A percentile compares a stretch with the other conserved stretches of the same genome.
Evolutionary conservation across 2,888 invertebrate species (phyloP).

Genomic region (Acrocyrtus sp.): DNA sequence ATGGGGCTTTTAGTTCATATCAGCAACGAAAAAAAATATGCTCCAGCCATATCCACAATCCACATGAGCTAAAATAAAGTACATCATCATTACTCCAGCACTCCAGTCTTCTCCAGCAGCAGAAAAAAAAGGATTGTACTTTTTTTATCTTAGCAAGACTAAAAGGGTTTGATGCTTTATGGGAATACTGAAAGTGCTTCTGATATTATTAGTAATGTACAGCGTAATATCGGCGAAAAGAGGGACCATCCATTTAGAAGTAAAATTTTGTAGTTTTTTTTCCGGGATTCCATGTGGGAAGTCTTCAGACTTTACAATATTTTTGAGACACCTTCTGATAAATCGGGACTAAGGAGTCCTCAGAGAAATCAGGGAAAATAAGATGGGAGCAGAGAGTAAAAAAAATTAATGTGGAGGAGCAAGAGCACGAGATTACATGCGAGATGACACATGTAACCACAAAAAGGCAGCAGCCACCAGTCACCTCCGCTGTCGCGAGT

Average conservation of each 20-base stretch:
- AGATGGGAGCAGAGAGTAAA: not conserved
- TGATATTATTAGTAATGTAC: constrained; percentile 16
- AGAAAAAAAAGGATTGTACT: constrained; percentile 23
- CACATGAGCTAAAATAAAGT: not conserved
- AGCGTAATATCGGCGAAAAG: constrained; percentile 7
- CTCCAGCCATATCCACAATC: no score
- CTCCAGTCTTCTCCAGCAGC: constrained; percentile 5
- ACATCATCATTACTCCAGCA: constrained; percentile 8
- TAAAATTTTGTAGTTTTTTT: no score
- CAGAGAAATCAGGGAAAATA: constrained; percentile 40
- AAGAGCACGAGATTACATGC: not conserved
- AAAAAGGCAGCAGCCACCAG: constrained; percentile 12
- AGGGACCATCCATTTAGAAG: constrained; percentile 27
- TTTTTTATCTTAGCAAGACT: constrained; percentile 40
- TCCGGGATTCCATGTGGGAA: no score
- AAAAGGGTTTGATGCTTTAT: constrained; percentile 35
- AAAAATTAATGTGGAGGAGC: not conserved
- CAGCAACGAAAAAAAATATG: no score
- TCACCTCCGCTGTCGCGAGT: constrained; percentile 32
- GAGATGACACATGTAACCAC: not conserved
- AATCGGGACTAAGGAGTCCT: constrained; percentile 33
- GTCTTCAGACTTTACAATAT: no score
- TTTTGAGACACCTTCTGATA: constrained; percentile 44
- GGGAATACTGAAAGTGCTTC: constrained; percentile 36
- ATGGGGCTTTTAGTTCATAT: not conserved